phyloP scores from a whole-genome alignment of 2,113 vertebrate genomes.

The Clarias magur region DNA sequence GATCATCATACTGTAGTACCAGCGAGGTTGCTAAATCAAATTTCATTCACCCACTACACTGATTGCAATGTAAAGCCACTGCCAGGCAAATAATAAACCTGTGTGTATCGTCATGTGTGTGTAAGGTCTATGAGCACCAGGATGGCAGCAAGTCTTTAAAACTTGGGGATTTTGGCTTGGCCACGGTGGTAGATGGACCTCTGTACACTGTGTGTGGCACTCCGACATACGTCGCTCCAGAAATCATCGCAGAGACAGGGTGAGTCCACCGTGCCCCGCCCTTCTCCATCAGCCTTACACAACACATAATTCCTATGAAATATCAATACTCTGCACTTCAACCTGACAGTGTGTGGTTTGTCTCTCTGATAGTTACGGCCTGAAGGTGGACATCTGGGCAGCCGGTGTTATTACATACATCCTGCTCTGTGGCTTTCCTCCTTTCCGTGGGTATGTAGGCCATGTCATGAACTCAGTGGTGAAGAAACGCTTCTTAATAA shows the following conservation, averaged over 20 bases:
- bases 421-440: conserved; percentile 95
- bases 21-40: neutral
- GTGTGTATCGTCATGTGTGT: neutral
- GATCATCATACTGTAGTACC: neutral
- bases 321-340: no score
- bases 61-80: neutral
- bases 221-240: conserved; percentile 96
- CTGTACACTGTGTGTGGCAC: conserved; percentile 94
- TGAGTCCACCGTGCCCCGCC: conserved; percentile 61
- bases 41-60: neutral
- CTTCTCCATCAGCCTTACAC: neutral
- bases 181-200: conserved; percentile 90
- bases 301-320: neutral
- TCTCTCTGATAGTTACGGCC: conserved; percentile 82
- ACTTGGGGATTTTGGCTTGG: conserved; percentile 94
- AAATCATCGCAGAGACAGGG: conserved; percentile 95
- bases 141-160: conserved; percentile 96
- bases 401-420: conserved; percentile 97
- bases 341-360: neutral
- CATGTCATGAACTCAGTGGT: neutral
- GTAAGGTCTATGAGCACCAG: conserved; percentile 92
- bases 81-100: neutral
- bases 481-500: neutral
- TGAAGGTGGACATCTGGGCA: conserved; percentile 98
- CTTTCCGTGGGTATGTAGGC: conserved; percentile 86